These are phyloP conservation scores for Sebastes goodei DNA, from an alignment of 2,797 vertebrate species.

Conservation along the genomic window DNA sequence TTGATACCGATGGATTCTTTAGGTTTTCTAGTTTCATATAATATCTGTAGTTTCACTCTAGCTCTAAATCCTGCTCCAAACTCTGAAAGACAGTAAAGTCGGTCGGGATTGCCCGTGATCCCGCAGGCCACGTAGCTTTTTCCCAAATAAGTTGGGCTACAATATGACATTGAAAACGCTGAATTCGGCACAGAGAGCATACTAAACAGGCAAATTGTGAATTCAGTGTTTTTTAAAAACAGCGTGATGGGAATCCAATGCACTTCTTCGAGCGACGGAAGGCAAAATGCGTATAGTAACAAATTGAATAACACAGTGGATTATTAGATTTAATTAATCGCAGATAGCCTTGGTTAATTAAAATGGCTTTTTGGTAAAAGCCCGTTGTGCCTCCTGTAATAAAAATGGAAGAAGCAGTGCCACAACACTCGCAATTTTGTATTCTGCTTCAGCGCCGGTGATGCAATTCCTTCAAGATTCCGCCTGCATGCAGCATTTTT, in stretches of 20 bases:
- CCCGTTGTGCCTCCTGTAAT: not conserved
- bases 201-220: not conserved
- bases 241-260: not conserved
- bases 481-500: slow-evolving; percentile 13
- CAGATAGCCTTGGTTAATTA: slow-evolving; percentile 40
- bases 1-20: no score
- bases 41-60: no score
- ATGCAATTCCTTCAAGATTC: slow-evolving; percentile 37
- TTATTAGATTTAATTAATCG: slow-evolving; percentile 25
- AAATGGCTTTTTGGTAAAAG: slow-evolving; percentile 31
- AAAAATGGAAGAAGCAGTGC: slow-evolving; percentile 11
- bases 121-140: not conserved
- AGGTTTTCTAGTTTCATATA: no score
- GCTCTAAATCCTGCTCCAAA: no score
- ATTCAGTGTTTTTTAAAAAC: not conserved
- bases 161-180: not conserved
- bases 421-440: not conserved
- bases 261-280: not conserved
- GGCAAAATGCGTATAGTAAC: not conserved
- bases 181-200: not conserved
- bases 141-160: slow-evolving; percentile 4
- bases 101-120: no score
- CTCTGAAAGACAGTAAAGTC: no score
- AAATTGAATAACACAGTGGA: not conserved
- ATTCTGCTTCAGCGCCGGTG: slow-evolving; percentile 22